Base-by-base conservation (phyloP, 2,113 vertebrate species). In the Lamprologus tigripictilis region DNA sequence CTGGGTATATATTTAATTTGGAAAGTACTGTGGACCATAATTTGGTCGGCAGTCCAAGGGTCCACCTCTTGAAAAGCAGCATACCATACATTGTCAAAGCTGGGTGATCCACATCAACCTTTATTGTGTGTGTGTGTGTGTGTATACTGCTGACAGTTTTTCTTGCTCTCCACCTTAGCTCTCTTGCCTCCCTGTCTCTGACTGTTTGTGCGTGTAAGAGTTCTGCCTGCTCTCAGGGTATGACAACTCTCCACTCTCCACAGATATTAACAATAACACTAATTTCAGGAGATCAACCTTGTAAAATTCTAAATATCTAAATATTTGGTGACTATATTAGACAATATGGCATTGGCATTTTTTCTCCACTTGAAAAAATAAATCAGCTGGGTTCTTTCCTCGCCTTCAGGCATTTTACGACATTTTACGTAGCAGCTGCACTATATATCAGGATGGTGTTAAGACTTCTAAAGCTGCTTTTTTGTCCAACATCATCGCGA, bases 321-420 rank as follows among this genome's bases (percentile, higher is more conserved):
- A 57, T 57, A 26, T 57, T 57, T 57, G 7, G 23, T 57, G 55
- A 26, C 12, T 57, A 3, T 57, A 26, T 57, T 26, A 57, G 12
- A 51, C 49, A 51, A n/a, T 5, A n/a, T 51, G 19, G 5, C 49
- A 10, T 51, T 51, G 49, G 49, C 49, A 51, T 51, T n/a, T 51
- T 51, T 51, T 51, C 19, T 51, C 3, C 8, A n/a, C 5, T 53
- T 53, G 49, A 53, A n/a, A 53, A 53, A 53, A n/a, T 11, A 11
- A 53, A 53, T 53, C 51, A n/a, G 51, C 19, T 53, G 51, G 49
- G 5, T 5, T 53, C 9, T 53, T 53, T 53, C 49, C 49, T 53
- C 19, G 0, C 49, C 2, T 53, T 53, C 19, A 53, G 19, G 0
- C 49, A 51, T 51, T 51, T 51, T 51, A 19, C 2, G 0, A 19